Evolutionary conservation across 2,888 invertebrate genomes (phyloP), one percentile per base, ranked within the genome.

Genomic region (Theristus sp.): DNA sequence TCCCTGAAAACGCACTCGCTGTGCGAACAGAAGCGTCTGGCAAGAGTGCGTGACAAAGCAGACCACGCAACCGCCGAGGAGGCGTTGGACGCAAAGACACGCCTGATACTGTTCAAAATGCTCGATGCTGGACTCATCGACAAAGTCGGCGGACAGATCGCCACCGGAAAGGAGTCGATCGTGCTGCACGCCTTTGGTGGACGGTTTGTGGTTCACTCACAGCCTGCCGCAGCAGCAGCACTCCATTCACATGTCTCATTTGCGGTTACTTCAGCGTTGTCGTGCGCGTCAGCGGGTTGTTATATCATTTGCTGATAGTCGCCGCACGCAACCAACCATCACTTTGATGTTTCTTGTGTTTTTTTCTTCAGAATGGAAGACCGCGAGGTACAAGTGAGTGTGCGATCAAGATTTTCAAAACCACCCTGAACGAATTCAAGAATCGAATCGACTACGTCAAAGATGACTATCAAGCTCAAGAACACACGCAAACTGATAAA

Each of bases 391-490:
- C n/a, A 0, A 63, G 69, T 25, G 78, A 80, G 66, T 77, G 77
- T 67, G 81, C 80, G 1, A 68, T 81, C 49, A 81, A 82, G 69
- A 77, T 82, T 6, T 83, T 78, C 71, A 82, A 82, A 67, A 82
- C 81, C 3, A 80, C 80, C 1, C 69, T 82, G 64, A 79, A 77
- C 63, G 81, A 81, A 65, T 82, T 82, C 69, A 80, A 80, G 66
- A 80, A 78, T 27, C 69, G 71, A 20, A 77, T 76, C 60, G 77
- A 80, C 64, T 82, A 83, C 69, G 79, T 82, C 29, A 75, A 76
- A 54, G 81, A 81, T 57, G 81, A 82, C 66, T 79, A 78, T 66
- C 76, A 81, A n/a, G 22, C 81, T 82, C 71, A 79, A 77, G 66
- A 80, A 81, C 65, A 76, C 81, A 0, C 69, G 81, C 52, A 80